A percentile compares a stretch with the other conserved stretches of the same genome.
Evolutionary conservation across 2,797 vertebrate species (phyloP).

Genomic region (Pachyuromys duprasi): DNA sequence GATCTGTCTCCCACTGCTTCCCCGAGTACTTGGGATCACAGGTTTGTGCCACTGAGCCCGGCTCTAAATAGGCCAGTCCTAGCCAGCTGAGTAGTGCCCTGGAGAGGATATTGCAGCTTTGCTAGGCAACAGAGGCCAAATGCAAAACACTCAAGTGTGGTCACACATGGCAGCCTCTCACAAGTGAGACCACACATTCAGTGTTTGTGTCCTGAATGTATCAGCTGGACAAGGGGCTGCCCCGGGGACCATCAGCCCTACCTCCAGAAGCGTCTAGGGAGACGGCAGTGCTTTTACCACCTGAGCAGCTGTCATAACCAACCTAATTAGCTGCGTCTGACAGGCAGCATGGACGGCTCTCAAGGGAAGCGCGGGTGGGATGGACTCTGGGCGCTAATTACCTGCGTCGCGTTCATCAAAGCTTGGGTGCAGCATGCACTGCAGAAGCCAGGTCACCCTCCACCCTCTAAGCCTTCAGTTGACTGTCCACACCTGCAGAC

Average conservation of each 20-base stretch:
- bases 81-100: neutral
- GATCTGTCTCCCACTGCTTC: no score
- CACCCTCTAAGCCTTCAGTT: neutral
- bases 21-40: no score
- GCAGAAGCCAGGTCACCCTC: neutral
- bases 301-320: slow-evolving; percentile 23
- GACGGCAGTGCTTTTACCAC: neutral
- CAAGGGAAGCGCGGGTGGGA: neutral
- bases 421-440: neutral
- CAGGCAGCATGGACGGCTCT: neutral
- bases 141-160: neutral
- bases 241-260: neutral
- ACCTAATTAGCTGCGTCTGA: neutral
- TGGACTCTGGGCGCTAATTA: neutral
- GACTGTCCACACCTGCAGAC: neutral
- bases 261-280: neutral
- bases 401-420: neutral
- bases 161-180: slow-evolving; percentile 5
- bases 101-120: neutral
- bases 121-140: neutral
- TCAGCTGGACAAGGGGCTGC: neutral
- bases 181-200: neutral
- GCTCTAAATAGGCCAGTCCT: neutral
- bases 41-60: no score
- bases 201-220: no score